Conservation (phyloP, 2,797 vertebrate genomes). For the Sebastes paucispinis region DNA sequence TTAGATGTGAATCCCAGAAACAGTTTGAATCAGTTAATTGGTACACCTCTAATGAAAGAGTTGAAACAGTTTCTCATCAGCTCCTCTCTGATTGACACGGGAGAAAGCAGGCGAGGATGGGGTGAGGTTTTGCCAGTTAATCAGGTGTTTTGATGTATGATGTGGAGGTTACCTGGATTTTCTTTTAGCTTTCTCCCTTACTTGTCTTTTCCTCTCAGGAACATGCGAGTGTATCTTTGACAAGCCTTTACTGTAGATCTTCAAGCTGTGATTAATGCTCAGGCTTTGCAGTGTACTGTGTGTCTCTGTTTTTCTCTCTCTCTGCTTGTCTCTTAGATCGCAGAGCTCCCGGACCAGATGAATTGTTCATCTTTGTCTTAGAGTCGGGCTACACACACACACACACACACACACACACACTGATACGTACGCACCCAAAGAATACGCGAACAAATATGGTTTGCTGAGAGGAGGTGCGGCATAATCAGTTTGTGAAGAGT, state of each 20-base stretch:
- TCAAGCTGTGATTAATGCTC: conserved; percentile 55
- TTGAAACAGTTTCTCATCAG: conserved; percentile 17
- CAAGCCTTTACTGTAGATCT: conserved; percentile 35
- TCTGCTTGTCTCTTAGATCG: conserved; percentile 38
- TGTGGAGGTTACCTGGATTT: conserved; percentile 23
- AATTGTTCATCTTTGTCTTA: conserved; percentile 59
- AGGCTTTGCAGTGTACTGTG: conserved; percentile 18
- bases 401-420: neutral
- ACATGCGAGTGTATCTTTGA: conserved; percentile 16
- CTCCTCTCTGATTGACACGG: conserved; percentile 12
- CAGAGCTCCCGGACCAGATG: conserved; percentile 39
- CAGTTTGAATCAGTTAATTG: conserved; percentile 41
- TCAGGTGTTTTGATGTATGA: conserved; percentile 25
- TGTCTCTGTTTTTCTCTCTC: conserved; percentile 36
- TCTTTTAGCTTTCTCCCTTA: neutral
- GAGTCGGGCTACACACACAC: neutral
- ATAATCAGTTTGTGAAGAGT: conserved; percentile 63
- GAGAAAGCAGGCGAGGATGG: neutral
- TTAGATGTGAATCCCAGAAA: conserved; percentile 11
- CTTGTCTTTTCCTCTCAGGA: neutral
- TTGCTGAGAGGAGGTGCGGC: conserved; percentile 47
- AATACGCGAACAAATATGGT: conserved; percentile 53
- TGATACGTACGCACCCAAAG: conserved; percentile 1
- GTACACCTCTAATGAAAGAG: conserved; percentile 21
- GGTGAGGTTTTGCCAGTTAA: neutral